These are phyloP conservation scores for Rhopilema esculentum DNA, from an alignment of 30 jellyfish, hydroid and myxozoan species.

Conservation along the genomic window DNA sequence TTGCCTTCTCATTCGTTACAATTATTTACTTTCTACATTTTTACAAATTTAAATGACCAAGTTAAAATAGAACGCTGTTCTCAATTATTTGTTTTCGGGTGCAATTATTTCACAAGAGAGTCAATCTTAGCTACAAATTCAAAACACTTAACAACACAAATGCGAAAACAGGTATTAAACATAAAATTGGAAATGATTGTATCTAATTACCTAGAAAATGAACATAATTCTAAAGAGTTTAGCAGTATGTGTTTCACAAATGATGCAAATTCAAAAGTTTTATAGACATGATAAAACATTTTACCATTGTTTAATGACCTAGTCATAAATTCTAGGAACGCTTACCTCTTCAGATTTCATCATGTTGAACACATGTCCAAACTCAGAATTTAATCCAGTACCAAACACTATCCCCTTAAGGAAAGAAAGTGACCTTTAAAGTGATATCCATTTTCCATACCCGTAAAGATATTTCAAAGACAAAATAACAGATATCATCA, in stretches of 20 bases:
- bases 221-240: no score
- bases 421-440: neutral
- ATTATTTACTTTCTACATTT: no score
- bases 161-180: no score
- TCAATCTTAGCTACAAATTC: no score
- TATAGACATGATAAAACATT: neutral
- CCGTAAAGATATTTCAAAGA: neutral
- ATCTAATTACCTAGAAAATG: neutral
- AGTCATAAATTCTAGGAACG: neutral
- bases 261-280: neutral
- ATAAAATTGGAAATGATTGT: neutral
- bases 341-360: slow-evolving; percentile 93
- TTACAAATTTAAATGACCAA: no score
- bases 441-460: no score
- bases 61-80: no score
- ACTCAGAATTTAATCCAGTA: slow-evolving; percentile 84
- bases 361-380: slow-evolving; percentile 84
- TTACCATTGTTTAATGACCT: neutral
- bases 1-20: no score
- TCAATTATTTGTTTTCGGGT: no score
- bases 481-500: neutral
- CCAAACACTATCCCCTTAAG: slow-evolving; percentile 95
- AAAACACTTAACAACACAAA: no score
- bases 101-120: no score
- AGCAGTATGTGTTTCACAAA: neutral